Evolutionary conservation across 2,888 invertebrate genomes (phyloP).

Genomic region (Rapana venosa): DNA sequence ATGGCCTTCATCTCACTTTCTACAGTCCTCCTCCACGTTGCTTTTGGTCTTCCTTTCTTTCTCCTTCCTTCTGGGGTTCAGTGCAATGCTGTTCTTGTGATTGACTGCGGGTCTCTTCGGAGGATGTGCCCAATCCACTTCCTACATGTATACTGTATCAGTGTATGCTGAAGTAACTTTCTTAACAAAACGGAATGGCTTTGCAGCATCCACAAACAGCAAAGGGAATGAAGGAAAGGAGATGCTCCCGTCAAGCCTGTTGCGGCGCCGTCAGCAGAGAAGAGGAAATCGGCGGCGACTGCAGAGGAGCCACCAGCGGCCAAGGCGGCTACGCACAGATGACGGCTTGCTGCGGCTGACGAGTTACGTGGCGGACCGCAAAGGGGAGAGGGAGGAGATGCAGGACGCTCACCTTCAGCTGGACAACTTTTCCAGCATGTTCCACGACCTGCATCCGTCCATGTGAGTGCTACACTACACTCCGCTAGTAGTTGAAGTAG

Average conservation of each 20-base stretch:
- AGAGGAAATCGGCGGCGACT: constrained; percentile 6
- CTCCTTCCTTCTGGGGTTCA: too few relatives aligned
- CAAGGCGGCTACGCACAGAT: neutral
- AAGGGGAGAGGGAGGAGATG: constrained; percentile 81
- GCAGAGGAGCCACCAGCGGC: constrained; percentile 27
- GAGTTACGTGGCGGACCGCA: constrained; percentile 72
- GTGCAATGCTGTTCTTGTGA: too few relatives aligned
- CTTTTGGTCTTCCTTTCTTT: too few relatives aligned
- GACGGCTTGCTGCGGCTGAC: constrained; percentile 59
- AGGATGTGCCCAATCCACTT: too few relatives aligned
- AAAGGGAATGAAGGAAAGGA: constrained; percentile 4
- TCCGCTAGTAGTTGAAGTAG: too few relatives aligned
- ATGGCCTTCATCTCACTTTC: too few relatives aligned
- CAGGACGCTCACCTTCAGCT: constrained; percentile 79
- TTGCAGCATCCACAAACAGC: neutral
- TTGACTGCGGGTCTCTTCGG: too few relatives aligned
- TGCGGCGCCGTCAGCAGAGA: neutral
- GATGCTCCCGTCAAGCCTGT: neutral
- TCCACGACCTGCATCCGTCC: constrained; percentile 68
- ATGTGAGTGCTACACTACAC: constrained; percentile 72
- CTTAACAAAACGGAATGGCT: too few relatives aligned
- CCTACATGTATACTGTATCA: too few relatives aligned
- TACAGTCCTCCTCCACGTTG: too few relatives aligned
- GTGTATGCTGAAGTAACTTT: too few relatives aligned
- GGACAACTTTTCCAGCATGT: constrained; percentile 72